Base-by-base conservation (phyloP, 2,113 vertebrate species). In the Nerophis ophidion region DNA sequence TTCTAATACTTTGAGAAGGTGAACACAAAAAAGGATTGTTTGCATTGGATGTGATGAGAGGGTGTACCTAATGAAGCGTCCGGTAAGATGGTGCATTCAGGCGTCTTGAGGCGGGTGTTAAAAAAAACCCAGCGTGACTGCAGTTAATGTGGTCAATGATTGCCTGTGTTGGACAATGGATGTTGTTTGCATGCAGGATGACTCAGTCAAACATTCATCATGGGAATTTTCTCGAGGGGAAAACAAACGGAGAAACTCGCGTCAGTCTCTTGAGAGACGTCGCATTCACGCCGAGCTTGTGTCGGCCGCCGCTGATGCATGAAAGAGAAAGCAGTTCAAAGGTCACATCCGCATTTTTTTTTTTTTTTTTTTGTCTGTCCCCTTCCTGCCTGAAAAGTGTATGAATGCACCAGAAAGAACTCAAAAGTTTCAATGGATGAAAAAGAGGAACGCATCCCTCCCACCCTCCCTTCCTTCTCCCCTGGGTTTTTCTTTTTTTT, bases 251-350 rank as follows among this genome's bases (percentile, higher is more conserved):
- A 36, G 40, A 56, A 56, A 56, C 26, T 26, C 4, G 56, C 4
- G 56, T 17, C 7, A 16, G 12, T 12, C 4, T 50, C 8, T 26
- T n/a, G 35, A 44, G 15, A 15, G 42, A 33, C 17, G 16, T 19
- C 54, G 8, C 9, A 36, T 35, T 47, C 36, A 60, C 15, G 52
- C 46, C 2, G 12, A 45, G 10, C 13, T n/a, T 42, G 44, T 26
- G 8, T 45, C 4, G 11, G 14, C 42, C 8, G 40, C 15, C 57
- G 54, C 55, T 60, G 65, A 36, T 65, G 12, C 45, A 12, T 46
- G 49, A 59, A 56, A 59, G 55, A 45, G 51, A 49, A 49, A 17
- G 35, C 57, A 58, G 57, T 33, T 58, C 13, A 47, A 59, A 47
- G 42, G 45, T 11, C 44, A 35, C 56, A 34, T 46, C 57, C 15